Evolutionary conservation across 2,797 vertebrate genomes (phyloP).

Genomic region (Tokudaia muenninki): DNA sequence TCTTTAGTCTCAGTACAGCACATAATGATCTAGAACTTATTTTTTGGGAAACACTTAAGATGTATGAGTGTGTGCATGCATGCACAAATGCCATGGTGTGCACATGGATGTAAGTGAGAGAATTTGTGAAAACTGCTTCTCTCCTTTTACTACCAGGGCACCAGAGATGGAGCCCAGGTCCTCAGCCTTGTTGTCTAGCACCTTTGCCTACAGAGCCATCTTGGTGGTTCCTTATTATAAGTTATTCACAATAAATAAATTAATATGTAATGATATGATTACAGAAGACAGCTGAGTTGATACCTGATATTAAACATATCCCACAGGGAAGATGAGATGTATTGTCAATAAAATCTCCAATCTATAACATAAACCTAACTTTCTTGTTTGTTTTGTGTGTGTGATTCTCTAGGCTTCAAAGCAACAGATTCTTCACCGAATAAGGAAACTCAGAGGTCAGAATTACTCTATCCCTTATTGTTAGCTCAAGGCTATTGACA

Average conservation of each 20-base stretch:
- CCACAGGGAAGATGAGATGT: neutral
- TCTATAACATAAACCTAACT: neutral
- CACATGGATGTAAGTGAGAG: too few relatives aligned
- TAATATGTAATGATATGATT: slow-evolving; percentile 3
- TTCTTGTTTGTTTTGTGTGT: slow-evolving; percentile 45
- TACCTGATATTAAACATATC: neutral
- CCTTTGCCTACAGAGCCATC: neutral
- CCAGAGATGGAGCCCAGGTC: neutral
- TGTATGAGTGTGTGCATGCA: too few relatives aligned
- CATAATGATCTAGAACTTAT: neutral
- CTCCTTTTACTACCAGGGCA: neutral
- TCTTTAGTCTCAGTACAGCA: too few relatives aligned
- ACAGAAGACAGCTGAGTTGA: too few relatives aligned
- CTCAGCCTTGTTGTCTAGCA: neutral
- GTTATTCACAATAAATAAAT: slow-evolving; percentile 41
- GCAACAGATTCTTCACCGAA: neutral
- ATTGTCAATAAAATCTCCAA: neutral
- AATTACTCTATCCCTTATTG: too few relatives aligned
- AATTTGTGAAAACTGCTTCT: too few relatives aligned
- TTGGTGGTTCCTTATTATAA: neutral
- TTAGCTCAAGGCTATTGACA: too few relatives aligned
- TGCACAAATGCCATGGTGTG: neutral
- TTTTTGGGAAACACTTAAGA: neutral
- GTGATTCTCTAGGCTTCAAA: slow-evolving; percentile 67
- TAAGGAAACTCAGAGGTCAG: too few relatives aligned